Base-by-base conservation (phyloP, 2,113 vertebrate species). In the Ammospiza caudacuta region DNA sequence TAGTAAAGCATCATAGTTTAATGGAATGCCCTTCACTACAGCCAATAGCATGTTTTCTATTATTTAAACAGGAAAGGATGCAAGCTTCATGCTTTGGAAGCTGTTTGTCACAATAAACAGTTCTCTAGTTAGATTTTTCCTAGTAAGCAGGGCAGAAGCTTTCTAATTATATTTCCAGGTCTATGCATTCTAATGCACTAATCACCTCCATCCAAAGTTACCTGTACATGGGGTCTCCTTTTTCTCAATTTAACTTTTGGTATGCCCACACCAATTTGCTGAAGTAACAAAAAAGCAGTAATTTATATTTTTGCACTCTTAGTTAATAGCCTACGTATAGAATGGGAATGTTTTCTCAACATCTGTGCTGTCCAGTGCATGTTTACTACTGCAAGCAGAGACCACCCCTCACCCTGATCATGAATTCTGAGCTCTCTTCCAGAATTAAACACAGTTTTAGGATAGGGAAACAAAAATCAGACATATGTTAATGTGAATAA, bases 221-320 rank as follows among this genome's bases (percentile, higher is more conserved):
- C 98, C 98, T 98, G 98, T 63, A 98, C 90, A 97, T 96, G 83
- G 83, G 98, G 98, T 97, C 97, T 98, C 97, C 98, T 98, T 97
- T 98, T 97, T 94, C 98, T 98, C 94, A 98, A 97, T 87, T 98
- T 98, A 98, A 98, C 70, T 97, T 98, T 98, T 95, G 98, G 98
- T 96, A 97, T 98, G 96, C 98, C 98, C 97, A 98, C 95, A 97
- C 98, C 98, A 98, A 98, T 98, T 96, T 98, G 97, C 98, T 98
- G 92, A 98, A 98, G 98, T 96, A 96, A 98, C 90, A 98, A 94
- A 98, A 96, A 98, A 97, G 96, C 43, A 92, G 63, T 74, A 94
- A 96, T 97, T 96, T 82, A 94, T 93, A 93, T 93, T 84, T 92
- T 92, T 85, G 78, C 33, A 73, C 74, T 69, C n/a, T 83, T 59